phyloP scores from a whole-genome alignment of 2,797 vertebrate species.

The Yasuhikotakia modesta region DNA sequence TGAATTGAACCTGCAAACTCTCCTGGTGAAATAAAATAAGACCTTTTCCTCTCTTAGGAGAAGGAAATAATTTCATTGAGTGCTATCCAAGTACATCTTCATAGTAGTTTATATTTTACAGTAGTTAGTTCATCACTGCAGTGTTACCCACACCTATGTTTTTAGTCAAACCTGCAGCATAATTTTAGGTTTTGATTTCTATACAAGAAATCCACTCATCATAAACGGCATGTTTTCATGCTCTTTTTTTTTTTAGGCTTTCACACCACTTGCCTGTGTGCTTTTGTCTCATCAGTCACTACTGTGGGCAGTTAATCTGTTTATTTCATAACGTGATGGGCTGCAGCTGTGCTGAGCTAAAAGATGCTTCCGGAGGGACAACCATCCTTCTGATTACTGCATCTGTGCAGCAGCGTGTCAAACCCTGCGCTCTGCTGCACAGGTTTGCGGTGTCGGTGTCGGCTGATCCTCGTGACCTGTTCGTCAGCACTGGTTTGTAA shows the following conservation, averaged over 20 bases:
- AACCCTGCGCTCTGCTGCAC: not conserved
- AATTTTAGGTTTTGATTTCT: not conserved
- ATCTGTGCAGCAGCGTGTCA: not conserved
- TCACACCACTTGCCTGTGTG: not conserved
- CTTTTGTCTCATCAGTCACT: conserved; percentile 24
- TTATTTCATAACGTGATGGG: conserved; percentile 12
- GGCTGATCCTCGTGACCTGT: conserved; percentile 42
- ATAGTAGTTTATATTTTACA: conserved; percentile 15
- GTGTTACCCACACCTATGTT: not conserved
- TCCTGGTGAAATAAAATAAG: not conserved
- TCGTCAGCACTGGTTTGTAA: conserved; percentile 50
- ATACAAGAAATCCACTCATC: not conserved
- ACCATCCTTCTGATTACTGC: not conserved
- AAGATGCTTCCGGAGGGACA: conserved; percentile 9
- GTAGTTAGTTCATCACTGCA: conserved; percentile 2
- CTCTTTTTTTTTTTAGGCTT: conserved; percentile 1
- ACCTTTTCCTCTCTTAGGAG: conserved; percentile 22
- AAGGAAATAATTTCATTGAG: conserved; percentile 38
- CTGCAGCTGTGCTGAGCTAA: not conserved
- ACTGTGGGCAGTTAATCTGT: conserved; percentile 24
- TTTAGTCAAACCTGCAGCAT: not conserved
- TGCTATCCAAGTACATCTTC: conserved; percentile 16
- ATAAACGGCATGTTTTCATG: not conserved
- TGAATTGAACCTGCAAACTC: not conserved
- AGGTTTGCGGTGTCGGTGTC: conserved; percentile 24